Conservation (phyloP, 2,113 vertebrate genomes). For the Hippopotamus amphibius region DNA sequence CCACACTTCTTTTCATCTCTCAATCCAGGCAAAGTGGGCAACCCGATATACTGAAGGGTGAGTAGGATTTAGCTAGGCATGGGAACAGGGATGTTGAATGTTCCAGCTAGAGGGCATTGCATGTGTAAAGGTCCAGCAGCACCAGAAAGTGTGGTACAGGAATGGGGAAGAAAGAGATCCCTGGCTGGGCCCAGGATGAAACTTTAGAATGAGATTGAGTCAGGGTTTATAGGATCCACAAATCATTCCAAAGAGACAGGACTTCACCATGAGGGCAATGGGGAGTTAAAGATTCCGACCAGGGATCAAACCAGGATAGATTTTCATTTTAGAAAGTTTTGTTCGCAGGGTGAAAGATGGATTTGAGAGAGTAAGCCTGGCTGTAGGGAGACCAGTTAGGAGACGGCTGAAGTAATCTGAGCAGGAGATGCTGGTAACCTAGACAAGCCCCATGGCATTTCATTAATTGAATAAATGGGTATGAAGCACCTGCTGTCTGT, state of each 20-base stretch:
- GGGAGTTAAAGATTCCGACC: background rate
- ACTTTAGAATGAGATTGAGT: background rate
- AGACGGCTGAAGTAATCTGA: background rate
- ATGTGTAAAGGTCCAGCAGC: background rate
- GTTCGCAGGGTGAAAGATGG: background rate
- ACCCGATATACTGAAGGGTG: too few species aligned
- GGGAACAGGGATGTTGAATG: background rate
- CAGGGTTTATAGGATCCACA: background rate
- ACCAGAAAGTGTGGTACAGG: background rate
- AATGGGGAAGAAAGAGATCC: background rate
- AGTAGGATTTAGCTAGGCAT: background rate
- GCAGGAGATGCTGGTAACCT: background rate
- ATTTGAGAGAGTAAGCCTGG: background rate
- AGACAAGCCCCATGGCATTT: slow-evolving; percentile 36
- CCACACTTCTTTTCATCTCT: background rate
- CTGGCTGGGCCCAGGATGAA: background rate
- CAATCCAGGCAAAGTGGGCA: background rate
- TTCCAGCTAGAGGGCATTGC: background rate
- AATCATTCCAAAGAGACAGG: background rate
- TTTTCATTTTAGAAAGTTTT: slow-evolving; percentile 55
- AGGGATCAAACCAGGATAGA: background rate
- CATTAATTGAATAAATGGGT: slow-evolving; percentile 61
- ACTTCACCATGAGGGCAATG: background rate
- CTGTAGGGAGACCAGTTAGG: background rate
- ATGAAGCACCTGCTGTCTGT: slow-evolving; percentile 59